Base-by-base conservation (phyloP, 2,888 invertebrate species). In the Labia minor region DNA sequence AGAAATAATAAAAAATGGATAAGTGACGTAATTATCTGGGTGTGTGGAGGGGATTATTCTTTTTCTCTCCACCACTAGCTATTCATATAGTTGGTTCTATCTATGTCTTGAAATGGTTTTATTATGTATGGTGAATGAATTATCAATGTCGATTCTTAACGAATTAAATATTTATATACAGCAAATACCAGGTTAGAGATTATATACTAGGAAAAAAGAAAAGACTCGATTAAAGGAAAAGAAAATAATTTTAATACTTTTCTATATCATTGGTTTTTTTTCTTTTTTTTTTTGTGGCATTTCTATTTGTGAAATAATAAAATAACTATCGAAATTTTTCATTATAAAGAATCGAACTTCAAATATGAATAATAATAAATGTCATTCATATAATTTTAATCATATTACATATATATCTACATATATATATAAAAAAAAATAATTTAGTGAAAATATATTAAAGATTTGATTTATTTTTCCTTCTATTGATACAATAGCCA, bases 181-280 rank as follows among this genome's bases (percentile, higher is more conserved):
- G 49, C 49, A 49, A 49, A 49, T 49, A 16, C 49, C 16, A 16
- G 49, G 4, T 11, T 49, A 16, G 49, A 49, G 49, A 49, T 49
- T 49, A 49, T 49, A 49, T 49, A 49, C n/a, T 14, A 14, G 49
- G 6, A 49, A 14, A 14, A 49, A 33, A 33, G 11, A 49, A 49
- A 4, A 4, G 16, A 49, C 14, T 3, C 49, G 14, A 49, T 49
- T 49, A 49, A 16, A 49, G 49, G 49, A 26, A 8, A n/a, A 26
- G 8, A 49, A 49, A 49, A 49, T 49, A 49, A 49, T 49, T 49
- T 49, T n/a, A 49, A 49, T 49, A 49, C n/a, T n/a, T n/a, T n/a
- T n/a, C n/a, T n/a, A n/a, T n/a, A n/a, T n/a, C n/a, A 16, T 49
- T 49, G 3, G 14, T 49, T 49, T 49, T 49, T 26, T 8, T 26